Evolutionary conservation across 2,113 vertebrate genomes (phyloP), one percentile per base, ranked within the genome.

Genomic region (Pelecanoides urinatrix): DNA sequence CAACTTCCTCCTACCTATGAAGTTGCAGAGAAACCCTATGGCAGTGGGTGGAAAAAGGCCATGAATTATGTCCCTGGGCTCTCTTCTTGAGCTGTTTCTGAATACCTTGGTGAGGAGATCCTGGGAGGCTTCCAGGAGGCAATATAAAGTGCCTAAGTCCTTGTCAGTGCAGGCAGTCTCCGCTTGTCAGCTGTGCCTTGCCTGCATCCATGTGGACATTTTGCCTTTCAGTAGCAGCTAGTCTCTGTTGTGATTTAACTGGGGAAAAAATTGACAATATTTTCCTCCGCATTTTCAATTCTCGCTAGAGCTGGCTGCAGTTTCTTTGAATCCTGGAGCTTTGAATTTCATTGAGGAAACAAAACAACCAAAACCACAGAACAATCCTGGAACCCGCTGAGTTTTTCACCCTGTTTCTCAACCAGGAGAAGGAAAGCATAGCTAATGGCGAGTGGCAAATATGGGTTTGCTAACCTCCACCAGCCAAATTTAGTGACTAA

Each of bases 291-390:
- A 4, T 83, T 95, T 93, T 92, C 78, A 79, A 3, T 82, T 76
- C 49, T 85, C 34, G 38, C 38, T 72, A 83, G 77, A 93, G 53
- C 36, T 92, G 88, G 50, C 66, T 92, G 78, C 13, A 55, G 22
- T 91, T 91, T 89, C 55, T 74, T 77, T 89, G 76, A 91, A 75
- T 65, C 49, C 44, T 36, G 76, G 53, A 80, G 45, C 49, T 93
- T 80, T 77, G 42, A 80, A 92, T 93, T 77, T 63, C 68, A 75
- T 68, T 91, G 63, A 96, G 40, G 65, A 95, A 93, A 74, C n/a
- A 90, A 75, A 86, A 53, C 42, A 90, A 86, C 17, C 25, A 68
- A 81, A 94, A 81, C 34, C 0, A 1, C 73, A 94, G 65, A 94
- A 47, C 59, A 86, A 40, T 75, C 78, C 70, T 84, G 78, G 82